These are phyloP conservation scores for Dryobates pubescens DNA, from an alignment of 2,797 vertebrate genomes.

Conservation along the genomic window DNA sequence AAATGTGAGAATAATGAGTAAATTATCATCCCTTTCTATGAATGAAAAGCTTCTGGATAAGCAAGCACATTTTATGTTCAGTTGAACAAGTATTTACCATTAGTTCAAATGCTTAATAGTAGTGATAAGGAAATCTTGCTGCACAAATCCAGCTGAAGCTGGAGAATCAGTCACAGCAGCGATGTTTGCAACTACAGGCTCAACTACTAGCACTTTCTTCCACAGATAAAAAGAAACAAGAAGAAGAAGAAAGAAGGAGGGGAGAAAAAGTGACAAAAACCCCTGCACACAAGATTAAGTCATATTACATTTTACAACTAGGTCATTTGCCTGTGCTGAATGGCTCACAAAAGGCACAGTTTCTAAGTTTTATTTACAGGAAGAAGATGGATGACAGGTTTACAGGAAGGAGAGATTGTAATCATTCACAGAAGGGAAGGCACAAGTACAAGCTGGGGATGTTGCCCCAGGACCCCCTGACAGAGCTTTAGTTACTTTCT, in stretches of 20 bases:
- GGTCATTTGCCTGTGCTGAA: not conserved
- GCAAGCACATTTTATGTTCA: conserved; percentile 48
- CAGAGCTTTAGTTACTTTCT: not conserved
- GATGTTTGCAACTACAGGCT: not conserved
- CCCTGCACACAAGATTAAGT: not conserved
- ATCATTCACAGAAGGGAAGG: not conserved
- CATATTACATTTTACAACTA: not conserved
- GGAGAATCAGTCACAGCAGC: conserved; percentile 2
- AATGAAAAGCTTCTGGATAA: conserved; percentile 59
- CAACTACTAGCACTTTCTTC: conserved; percentile 3
- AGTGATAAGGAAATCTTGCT: not conserved
- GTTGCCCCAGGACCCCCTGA: not conserved
- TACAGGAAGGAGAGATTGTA: not conserved
- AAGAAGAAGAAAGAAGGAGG: too few relatives aligned
- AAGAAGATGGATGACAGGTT: not conserved
- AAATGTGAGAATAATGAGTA: conserved; percentile 65
- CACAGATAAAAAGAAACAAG: not conserved
- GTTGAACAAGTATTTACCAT: conserved; percentile 48
- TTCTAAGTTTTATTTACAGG: not conserved
- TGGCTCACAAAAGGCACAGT: not conserved
- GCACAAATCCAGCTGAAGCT: conserved; percentile 46
- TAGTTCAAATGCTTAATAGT: conserved; percentile 52
- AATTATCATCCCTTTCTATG: conserved; percentile 58
- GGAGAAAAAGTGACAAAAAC: not conserved
- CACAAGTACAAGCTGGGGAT: too few relatives aligned